Evolutionary conservation across 64 coral and sea anemone species (phyloP).

Genomic region (Astreopora myriophthalma): DNA sequence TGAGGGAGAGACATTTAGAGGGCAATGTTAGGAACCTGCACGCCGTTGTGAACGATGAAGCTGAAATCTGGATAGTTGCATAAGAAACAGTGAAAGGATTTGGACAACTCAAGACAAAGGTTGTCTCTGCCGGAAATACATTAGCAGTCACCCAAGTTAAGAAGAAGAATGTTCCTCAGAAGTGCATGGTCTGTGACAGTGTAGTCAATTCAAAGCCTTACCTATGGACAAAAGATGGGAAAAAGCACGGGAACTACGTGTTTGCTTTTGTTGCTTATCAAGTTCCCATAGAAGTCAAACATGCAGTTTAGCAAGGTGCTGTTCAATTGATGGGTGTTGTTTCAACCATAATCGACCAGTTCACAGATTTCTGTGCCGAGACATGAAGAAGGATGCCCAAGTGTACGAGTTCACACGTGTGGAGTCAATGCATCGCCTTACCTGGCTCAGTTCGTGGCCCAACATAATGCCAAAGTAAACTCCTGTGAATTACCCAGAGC

Average conservation of each 20-base stretch:
- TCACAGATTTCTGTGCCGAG: no score
- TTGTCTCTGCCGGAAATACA: neutral
- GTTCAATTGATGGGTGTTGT: conserved; percentile 1
- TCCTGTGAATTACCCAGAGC: conserved; percentile 29
- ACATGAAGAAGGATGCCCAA: neutral
- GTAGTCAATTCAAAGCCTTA: neutral
- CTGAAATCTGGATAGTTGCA: conserved; percentile 14
- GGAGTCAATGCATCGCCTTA: conserved; percentile 58
- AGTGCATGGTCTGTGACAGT: conserved; percentile 17
- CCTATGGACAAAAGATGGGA: neutral
- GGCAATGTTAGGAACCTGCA: conserved; percentile 9
- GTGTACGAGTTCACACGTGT: conserved; percentile 55
- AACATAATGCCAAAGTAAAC: conserved; percentile 37
- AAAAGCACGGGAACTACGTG: neutral
- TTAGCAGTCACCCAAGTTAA: neutral
- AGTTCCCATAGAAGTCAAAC: neutral
- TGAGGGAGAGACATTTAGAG: neutral
- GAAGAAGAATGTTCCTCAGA: neutral
- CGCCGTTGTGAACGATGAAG: conserved; percentile 6
- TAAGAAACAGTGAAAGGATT: neutral
- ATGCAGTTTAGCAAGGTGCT: neutral
- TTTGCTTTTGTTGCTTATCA: conserved; percentile 1
- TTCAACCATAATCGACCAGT: neutral
- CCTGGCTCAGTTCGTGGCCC: conserved; percentile 49
- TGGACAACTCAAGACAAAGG: neutral